These are phyloP conservation scores for Pelochelys cantorii DNA, from an alignment of 2,797 vertebrate species.

Conservation along the genomic window DNA sequence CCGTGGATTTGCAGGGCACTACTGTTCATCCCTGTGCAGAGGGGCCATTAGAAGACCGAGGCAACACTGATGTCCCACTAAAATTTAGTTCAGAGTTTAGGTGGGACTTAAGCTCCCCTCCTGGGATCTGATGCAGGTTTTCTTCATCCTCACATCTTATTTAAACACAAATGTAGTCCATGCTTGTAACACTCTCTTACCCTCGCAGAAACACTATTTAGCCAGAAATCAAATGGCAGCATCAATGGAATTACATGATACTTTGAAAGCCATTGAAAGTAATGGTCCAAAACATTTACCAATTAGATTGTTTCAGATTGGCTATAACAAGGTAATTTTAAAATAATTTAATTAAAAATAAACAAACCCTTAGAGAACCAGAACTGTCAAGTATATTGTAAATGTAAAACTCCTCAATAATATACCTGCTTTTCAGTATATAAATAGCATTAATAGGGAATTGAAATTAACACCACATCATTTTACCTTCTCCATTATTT, in stretches of 20 bases:
- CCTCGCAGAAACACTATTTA: background rate
- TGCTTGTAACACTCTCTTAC: background rate
- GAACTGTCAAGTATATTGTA: background rate
- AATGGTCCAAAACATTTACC: conserved; percentile 26
- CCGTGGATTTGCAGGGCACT: too few relatives aligned
- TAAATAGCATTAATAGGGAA: fast-evolving
- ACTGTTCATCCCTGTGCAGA: background rate
- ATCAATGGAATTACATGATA: conserved; percentile 25
- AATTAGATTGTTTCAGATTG: conserved; percentile 26
- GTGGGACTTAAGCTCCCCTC: background rate
- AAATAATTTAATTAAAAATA: conserved; percentile 39
- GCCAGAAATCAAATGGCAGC: background rate
- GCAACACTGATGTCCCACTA: background rate
- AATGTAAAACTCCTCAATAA: background rate
- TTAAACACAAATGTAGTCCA: background rate
- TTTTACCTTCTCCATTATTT: background rate
- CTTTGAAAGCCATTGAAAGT: conserved; percentile 40
- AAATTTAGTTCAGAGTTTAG: background rate
- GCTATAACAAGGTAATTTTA: conserved; percentile 23
- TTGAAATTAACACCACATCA: background rate
- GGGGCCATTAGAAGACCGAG: background rate
- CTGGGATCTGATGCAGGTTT: fast-evolving
- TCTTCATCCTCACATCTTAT: background rate
- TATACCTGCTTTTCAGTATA: background rate
- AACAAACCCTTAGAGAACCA: background rate